Percentiles rank a stretch among this genome's conserved stretches.
These are phyloP conservation scores for Ceratina australensis DNA, from an alignment of 1,140 invertebrate genomes.

Conservation along the genomic window DNA sequence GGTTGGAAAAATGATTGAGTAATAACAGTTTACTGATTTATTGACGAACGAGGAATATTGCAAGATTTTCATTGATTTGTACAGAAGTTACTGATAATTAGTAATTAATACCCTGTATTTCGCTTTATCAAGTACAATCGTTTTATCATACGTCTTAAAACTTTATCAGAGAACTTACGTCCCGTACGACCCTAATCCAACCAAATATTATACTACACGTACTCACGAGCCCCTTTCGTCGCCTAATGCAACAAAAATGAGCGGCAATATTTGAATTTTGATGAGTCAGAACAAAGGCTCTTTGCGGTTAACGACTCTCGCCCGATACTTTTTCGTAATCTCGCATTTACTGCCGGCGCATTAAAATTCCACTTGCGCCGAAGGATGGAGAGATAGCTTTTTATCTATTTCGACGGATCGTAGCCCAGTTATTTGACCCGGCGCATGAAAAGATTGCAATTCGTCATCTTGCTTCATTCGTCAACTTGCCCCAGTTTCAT, in stretches of 20 bases:
- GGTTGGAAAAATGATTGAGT: no score
- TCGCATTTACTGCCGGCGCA: neutral
- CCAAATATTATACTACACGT: neutral
- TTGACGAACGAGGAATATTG: no score
- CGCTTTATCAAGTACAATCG: no score
- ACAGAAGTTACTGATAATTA: no score
- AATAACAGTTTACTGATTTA: no score
- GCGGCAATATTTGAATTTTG: neutral
- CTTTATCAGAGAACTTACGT: no score
- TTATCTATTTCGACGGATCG: conserved; percentile 47
- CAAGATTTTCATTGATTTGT: no score
- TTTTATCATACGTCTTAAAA: no score
- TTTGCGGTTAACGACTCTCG: neutral
- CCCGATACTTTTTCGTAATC: neutral
- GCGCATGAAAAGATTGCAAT: conserved; percentile 50
- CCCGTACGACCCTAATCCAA: no score
- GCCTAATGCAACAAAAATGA: neutral
- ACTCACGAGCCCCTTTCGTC: neutral
- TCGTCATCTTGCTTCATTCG: conserved; percentile 51
- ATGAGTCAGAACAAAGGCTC: neutral
- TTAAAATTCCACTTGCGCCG: conserved; percentile 11
- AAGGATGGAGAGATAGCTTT: neutral
- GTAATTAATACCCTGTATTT: no score
- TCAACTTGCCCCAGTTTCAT: conserved; percentile 51
- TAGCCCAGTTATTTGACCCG: conserved; percentile 35